phyloP scores from a whole-genome alignment of 2,113 vertebrate genomes.

The Carassius gibelio region DNA sequence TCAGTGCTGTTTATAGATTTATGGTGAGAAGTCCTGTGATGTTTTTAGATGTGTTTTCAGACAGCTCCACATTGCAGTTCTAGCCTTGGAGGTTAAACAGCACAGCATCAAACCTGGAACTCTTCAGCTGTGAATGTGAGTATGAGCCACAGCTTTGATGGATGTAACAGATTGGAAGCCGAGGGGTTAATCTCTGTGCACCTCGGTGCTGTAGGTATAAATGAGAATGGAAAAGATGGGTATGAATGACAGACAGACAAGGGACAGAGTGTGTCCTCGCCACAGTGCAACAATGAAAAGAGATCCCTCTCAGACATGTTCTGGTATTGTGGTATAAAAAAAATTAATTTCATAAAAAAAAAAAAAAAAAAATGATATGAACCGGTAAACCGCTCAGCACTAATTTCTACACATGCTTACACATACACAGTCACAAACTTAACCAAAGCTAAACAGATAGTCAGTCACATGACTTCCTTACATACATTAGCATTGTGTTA shows the following conservation, averaged over 20 bases:
- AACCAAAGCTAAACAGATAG: neutral
- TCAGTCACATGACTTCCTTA: neutral
- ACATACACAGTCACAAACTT: neutral
- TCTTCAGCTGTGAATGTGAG: slow-evolving; percentile 9
- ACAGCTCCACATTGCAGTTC: neutral
- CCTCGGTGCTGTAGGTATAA: slow-evolving; percentile 16
- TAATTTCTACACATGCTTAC: neutral
- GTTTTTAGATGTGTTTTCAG: neutral
- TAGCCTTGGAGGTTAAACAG: neutral
- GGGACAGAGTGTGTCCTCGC: neutral
- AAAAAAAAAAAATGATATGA: too few relatives aligned
- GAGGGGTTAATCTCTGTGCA: slow-evolving; percentile 29
- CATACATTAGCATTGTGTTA: neutral
- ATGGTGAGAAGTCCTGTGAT: neutral
- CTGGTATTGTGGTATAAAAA: too few relatives aligned
- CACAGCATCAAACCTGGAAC: neutral
- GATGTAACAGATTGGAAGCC: neutral
- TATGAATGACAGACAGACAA: neutral
- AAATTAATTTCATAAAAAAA: too few relatives aligned
- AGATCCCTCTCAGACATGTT: too few relatives aligned
- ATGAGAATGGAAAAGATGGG: slow-evolving; percentile 24
- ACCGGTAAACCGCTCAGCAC: too few relatives aligned
- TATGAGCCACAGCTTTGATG: neutral
- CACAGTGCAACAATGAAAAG: too few relatives aligned
- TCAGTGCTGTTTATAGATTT: slow-evolving; percentile 6